phyloP scores from a whole-genome alignment of 2,797 vertebrate genomes.

The Paguma larvata region DNA sequence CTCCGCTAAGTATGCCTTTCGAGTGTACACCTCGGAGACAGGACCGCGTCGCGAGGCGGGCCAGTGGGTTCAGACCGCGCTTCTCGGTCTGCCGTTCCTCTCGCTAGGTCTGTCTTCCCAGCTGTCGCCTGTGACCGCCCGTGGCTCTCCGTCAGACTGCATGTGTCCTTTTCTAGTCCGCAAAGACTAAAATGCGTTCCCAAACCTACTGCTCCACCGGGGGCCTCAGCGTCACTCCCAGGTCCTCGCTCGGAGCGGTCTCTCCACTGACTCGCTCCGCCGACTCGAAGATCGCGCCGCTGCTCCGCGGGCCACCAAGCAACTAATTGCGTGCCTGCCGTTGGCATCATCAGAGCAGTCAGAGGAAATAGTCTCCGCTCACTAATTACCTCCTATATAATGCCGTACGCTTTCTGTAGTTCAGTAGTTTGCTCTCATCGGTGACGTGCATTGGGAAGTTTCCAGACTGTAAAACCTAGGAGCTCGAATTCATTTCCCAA shows the following conservation, averaged over 20 bases:
- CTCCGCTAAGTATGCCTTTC: slow-evolving; percentile 72
- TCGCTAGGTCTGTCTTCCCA: slow-evolving; percentile 84
- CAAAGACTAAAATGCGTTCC: slow-evolving; percentile 79
- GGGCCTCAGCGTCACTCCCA: slow-evolving; percentile 79
- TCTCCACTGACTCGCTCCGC: slow-evolving; percentile 85
- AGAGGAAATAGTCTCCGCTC: slow-evolving; percentile 87
- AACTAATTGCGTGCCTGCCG: slow-evolving; percentile 79
- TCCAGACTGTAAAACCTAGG: slow-evolving; percentile 82
- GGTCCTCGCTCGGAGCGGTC: slow-evolving; percentile 85
- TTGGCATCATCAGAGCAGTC: slow-evolving; percentile 85
- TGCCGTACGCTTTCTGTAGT: slow-evolving; percentile 89
- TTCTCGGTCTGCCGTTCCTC: slow-evolving; percentile 80
- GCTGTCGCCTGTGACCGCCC: slow-evolving; percentile 85
- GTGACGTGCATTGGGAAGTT: slow-evolving; percentile 87
- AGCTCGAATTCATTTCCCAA: slow-evolving; percentile 80
- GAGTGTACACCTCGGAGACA: slow-evolving; percentile 73
- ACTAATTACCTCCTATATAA: slow-evolving; percentile 91
- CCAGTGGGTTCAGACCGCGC: slow-evolving; percentile 83
- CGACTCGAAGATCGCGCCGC: slow-evolving; percentile 79
- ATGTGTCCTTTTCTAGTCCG: slow-evolving; percentile 83
- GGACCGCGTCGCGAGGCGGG: slow-evolving; percentile 74
- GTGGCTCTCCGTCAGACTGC: slow-evolving; percentile 81
- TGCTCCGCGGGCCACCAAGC: slow-evolving; percentile 80
- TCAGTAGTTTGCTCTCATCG: slow-evolving; percentile 89
- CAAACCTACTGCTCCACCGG: slow-evolving; percentile 73